Conservation (phyloP, 2,888 invertebrate genomes). For the Eucera pruinosa region DNA sequence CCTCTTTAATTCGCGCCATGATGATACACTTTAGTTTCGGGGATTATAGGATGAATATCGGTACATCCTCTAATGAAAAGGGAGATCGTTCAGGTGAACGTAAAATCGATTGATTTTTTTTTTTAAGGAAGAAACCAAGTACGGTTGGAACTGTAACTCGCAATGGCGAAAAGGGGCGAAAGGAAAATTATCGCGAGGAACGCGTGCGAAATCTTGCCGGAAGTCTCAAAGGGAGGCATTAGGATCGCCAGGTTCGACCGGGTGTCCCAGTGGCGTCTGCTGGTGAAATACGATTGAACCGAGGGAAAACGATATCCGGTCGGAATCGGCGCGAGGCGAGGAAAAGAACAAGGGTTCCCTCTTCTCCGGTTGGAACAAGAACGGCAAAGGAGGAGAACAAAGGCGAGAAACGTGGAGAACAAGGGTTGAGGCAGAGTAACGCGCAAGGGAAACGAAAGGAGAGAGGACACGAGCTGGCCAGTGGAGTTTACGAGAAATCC, state of each 20-base stretch:
- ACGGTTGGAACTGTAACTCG: conserved; percentile 1
- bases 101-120: too few relatives aligned
- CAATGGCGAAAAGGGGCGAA: too few relatives aligned
- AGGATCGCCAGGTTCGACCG: conserved; percentile 30
- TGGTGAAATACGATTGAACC: conserved; percentile 62
- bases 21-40: background rate
- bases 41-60: background rate
- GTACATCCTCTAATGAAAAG: too few relatives aligned
- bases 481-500: conserved; percentile 72
- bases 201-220: conserved; percentile 12
- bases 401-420: conserved; percentile 16
- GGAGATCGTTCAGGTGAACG: too few relatives aligned
- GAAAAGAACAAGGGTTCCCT: conserved; percentile 64
- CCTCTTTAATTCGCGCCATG: conserved; percentile 7
- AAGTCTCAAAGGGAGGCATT: conserved; percentile 38
- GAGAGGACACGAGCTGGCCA: conserved; percentile 35
- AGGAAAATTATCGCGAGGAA: conserved; percentile 22
- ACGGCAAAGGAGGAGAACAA: conserved; percentile 36
- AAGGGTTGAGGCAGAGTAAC: conserved; percentile 17
- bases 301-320: conserved; percentile 58
- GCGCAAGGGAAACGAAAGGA: background rate
- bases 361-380: conserved; percentile 38
- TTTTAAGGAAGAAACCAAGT: background rate
- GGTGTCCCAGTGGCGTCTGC: conserved; percentile 61
- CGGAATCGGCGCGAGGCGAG: conserved; percentile 61